A percentile compares a stretch with the other conserved stretches of the same genome.
Evolutionary conservation across 2,797 vertebrate species (phyloP).

Genomic region (Epinephelus coioides): DNA sequence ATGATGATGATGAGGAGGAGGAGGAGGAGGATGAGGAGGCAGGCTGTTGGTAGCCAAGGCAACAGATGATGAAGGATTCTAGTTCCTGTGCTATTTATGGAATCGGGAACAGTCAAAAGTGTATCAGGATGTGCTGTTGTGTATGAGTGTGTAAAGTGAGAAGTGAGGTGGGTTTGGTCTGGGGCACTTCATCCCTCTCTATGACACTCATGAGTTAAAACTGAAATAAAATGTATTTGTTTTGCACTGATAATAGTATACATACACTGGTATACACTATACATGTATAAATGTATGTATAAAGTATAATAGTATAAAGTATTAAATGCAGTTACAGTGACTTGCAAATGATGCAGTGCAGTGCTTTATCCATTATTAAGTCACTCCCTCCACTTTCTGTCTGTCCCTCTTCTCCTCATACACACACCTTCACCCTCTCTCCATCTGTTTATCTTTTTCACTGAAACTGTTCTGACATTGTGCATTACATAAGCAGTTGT

Average conservation of each 20-base stretch:
- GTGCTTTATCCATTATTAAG: neutral
- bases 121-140: conserved; percentile 45
- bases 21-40: conserved; percentile 31
- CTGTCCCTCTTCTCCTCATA: neutral
- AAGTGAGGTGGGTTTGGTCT: conserved; percentile 23
- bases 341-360: neutral
- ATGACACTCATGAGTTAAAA: neutral
- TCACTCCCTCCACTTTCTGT: neutral
- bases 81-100: conserved; percentile 82
- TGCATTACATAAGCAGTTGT: conserved; percentile 21
- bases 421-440: conserved; percentile 33
- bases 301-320: neutral
- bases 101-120: conserved; percentile 78
- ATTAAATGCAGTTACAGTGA: neutral
- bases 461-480: conserved; percentile 34
- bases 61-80: conserved; percentile 80
- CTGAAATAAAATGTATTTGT: neutral
- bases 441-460: conserved; percentile 35
- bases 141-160: conserved; percentile 17
- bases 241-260: neutral
- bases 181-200: conserved; percentile 4
- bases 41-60: conserved; percentile 80
- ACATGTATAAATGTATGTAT: neutral
- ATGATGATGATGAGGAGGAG: neutral
- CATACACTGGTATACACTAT: neutral